A percentile compares a stretch with the other conserved stretches of the same genome.
phyloP scores from a whole-genome alignment of 2,888 invertebrate species.

The Yponomeuta evonymella region DNA sequence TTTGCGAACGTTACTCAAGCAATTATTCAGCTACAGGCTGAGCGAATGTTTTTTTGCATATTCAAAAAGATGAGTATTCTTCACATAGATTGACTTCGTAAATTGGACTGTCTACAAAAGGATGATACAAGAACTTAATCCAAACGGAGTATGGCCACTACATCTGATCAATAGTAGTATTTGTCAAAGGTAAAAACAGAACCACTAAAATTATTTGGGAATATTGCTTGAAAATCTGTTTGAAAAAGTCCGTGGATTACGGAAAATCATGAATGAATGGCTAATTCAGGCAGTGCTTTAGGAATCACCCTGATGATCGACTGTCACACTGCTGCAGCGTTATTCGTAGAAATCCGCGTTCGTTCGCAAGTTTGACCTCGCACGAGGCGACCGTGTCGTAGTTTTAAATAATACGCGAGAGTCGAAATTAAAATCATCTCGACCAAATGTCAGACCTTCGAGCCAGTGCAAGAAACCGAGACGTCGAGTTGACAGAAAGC shows the following conservation, averaged over 20 bases:
- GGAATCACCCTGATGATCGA: background rate
- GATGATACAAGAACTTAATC: background rate
- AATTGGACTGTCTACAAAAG: background rate
- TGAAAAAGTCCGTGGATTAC: no score
- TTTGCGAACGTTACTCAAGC: background rate
- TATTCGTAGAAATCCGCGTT: conserved; percentile 10
- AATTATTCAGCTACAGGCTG: background rate
- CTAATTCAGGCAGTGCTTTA: background rate
- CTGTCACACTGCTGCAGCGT: conserved; percentile 6
- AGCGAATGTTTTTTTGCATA: background rate
- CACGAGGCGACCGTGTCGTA: background rate
- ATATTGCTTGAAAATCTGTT: no score
- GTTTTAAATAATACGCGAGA: conserved; percentile 6
- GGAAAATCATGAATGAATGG: no score
- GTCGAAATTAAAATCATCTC: conserved; percentile 12
- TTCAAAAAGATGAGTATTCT: no score
- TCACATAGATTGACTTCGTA: no score
- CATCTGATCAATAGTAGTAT: no score
- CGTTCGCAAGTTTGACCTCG: conserved; percentile 12
- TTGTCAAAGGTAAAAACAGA: no score
- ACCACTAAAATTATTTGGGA: no score
- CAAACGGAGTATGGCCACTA: no score
- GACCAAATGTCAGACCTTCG: conserved; percentile 4
- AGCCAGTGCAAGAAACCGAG: conserved; percentile 6
- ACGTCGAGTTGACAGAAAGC: background rate